Conservation (phyloP, 2,113 vertebrate genomes). For the Semicossyphus pulcher region DNA sequence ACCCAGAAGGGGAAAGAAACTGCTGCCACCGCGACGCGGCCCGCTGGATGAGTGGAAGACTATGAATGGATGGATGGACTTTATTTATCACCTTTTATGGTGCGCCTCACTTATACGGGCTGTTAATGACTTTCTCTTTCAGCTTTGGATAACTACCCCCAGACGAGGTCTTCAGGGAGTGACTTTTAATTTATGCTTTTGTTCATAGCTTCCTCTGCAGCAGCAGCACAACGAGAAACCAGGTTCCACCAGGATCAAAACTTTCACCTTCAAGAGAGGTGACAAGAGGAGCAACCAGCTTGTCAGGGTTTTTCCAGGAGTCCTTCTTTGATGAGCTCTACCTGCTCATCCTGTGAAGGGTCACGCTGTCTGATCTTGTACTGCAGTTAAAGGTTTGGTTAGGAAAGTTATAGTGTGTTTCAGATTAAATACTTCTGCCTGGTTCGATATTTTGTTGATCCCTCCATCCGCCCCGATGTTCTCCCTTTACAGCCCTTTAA, state of each 20-base stretch:
- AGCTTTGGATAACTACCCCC: not conserved
- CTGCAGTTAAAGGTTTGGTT: no score
- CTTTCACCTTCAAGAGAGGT: not conserved
- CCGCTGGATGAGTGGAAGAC: no score
- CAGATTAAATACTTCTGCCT: no score
- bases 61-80: no score
- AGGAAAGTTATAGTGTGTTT: no score
- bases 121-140: not conserved
- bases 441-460: no score
- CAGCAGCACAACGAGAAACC: not conserved
- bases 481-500: no score
- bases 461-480: no score
- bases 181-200: conserved; percentile 14
- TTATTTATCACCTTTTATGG: no score
- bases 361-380: not conserved
- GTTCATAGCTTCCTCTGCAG: not conserved
- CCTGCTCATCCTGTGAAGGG: not conserved
- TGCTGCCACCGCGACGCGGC: no score
- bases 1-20: no score
- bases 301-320: no score
- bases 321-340: not conserved
- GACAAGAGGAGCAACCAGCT: not conserved
- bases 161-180: not conserved
- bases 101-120: not conserved
- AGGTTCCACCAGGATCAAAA: not conserved